Evolutionary conservation across 2,888 invertebrate species (phyloP).

Genomic region (Ephialtes manifestator): DNA sequence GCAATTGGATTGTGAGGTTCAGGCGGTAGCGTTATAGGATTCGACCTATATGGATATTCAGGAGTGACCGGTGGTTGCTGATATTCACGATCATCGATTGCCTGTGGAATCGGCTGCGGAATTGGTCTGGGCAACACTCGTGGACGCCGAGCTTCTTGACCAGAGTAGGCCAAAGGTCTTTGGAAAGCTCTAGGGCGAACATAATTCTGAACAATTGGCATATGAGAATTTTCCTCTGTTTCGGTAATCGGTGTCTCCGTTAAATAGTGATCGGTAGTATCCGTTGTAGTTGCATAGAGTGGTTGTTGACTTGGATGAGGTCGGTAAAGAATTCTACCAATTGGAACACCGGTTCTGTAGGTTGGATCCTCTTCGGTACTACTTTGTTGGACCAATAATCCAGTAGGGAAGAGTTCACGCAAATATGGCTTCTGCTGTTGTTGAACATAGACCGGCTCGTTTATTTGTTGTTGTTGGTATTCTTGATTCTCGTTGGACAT

Average conservation of each 20-base stretch:
- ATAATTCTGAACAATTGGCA: conserved; percentile 75
- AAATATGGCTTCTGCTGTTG: conserved; percentile 79
- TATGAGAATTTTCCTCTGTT: conserved; percentile 77
- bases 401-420: conserved; percentile 77
- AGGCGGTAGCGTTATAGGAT: conserved; percentile 82
- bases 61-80: conserved; percentile 72
- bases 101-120: conserved; percentile 65
- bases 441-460: conserved; percentile 80
- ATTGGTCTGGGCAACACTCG: conserved; percentile 77
- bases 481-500: conserved; percentile 75
- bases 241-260: conserved; percentile 79
- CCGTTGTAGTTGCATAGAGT: conserved; percentile 77
- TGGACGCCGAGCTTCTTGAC: conserved; percentile 74
- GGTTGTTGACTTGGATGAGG: conserved; percentile 77
- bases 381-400: conserved; percentile 76
- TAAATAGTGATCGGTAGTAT: conserved; percentile 81
- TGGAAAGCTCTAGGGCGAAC: conserved; percentile 75
- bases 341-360: conserved; percentile 76
- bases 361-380: conserved; percentile 78
- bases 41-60: conserved; percentile 79
- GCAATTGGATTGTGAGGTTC: conserved; percentile 88
- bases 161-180: conserved; percentile 75
- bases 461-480: conserved; percentile 76
- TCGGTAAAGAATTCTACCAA: conserved; percentile 78
- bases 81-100: conserved; percentile 80